Evolutionary conservation across 2,797 vertebrate genomes (phyloP).

Genomic region (Ataeniobius toweri): DNA sequence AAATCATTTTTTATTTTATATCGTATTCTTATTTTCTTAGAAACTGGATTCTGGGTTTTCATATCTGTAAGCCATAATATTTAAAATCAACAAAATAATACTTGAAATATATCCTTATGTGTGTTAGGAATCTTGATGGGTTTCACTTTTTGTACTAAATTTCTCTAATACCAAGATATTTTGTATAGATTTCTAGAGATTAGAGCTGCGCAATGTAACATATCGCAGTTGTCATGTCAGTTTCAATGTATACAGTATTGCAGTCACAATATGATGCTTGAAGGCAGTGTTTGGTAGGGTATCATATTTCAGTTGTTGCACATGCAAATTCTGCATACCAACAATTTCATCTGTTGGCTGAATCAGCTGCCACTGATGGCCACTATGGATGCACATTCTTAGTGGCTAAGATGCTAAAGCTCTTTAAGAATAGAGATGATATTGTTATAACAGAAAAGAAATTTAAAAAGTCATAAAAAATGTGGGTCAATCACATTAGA

Average conservation of each 20-base stretch:
- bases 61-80: not conserved
- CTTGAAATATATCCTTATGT: too few species aligned
- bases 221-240: not conserved
- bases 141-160: not conserved
- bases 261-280: not conserved
- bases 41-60: not conserved
- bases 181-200: not conserved
- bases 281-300: not conserved
- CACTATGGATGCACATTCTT: not conserved
- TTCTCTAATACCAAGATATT: not conserved
- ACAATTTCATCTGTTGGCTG: not conserved
- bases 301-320: not conserved
- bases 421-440: not conserved
- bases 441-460: not conserved
- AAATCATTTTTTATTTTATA: not conserved
- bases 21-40: not conserved
- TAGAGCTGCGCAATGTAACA: not conserved
- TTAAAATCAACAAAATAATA: not conserved
- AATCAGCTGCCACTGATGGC: not conserved
- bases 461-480: not conserved
- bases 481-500: not conserved
- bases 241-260: not conserved
- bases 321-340: not conserved
- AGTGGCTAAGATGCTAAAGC: not conserved
- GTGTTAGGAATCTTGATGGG: too few species aligned